Conservation (phyloP, 1,140 invertebrate species). For the Plodia interpunctella region DNA sequence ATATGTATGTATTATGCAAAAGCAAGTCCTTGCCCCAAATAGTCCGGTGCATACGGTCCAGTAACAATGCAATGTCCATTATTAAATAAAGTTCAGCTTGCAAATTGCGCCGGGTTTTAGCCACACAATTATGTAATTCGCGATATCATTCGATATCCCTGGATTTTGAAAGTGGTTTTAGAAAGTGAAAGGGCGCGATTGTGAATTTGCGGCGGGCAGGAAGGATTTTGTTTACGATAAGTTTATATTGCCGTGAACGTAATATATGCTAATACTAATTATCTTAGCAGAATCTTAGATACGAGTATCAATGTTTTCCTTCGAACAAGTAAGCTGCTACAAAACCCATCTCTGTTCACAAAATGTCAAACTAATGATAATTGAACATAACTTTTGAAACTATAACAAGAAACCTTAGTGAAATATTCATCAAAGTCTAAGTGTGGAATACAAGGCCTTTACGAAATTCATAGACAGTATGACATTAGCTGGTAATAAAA, state of each 20-base stretch:
- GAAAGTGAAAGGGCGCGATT: background rate
- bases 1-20: background rate
- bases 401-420: no score
- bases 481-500: no score
- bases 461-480: no score
- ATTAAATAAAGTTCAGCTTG: background rate
- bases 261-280: no score
- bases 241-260: background rate
- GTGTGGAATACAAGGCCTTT: no score
- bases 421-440: no score
- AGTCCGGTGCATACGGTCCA: background rate
- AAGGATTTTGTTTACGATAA: background rate
- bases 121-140: background rate
- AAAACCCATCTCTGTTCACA: no score
- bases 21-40: background rate
- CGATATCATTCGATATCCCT: background rate
- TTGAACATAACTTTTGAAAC: no score
- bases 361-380: no score
- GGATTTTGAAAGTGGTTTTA: slow-evolving; percentile 7
- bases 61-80: slow-evolving; percentile 1
- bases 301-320: no score
- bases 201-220: background rate
- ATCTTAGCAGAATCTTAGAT: no score
- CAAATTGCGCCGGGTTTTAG: background rate
- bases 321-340: no score